Conservation (phyloP, 2,113 vertebrate genomes). For the Rhodinocichla rosea region DNA sequence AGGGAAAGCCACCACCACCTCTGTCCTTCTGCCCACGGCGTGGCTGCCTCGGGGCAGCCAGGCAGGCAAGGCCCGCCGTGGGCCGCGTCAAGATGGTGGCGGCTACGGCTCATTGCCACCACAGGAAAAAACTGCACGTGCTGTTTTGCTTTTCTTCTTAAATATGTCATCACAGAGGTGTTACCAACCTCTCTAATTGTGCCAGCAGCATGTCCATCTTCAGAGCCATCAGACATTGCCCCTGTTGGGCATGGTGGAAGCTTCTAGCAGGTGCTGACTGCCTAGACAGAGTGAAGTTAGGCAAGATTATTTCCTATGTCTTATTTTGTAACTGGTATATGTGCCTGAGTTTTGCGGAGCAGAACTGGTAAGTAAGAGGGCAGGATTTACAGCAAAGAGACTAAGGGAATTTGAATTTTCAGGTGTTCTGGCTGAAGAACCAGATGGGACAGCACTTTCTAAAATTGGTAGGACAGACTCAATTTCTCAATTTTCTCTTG, state of each 20-base stretch:
- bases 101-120: accelerated
- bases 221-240: not conserved
- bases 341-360: not conserved
- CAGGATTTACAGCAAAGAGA: not conserved
- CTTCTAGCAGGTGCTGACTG: not conserved
- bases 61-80: not conserved
- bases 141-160: not conserved
- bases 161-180: not conserved
- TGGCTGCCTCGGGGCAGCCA: not conserved
- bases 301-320: not conserved
- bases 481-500: not conserved
- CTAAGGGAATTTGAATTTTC: not conserved
- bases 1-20: no score
- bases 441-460: not conserved
- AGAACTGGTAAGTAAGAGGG: not conserved
- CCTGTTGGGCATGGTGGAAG: not conserved
- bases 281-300: not conserved
- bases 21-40: not conserved
- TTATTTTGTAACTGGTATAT: not conserved
- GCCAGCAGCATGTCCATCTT: not conserved
- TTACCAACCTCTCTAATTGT: not conserved
- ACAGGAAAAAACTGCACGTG: no score
- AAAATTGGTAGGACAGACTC: not conserved
- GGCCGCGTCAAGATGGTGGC: accelerated
- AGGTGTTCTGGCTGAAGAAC: not conserved